Percentiles rank a stretch among this genome's conserved stretches.
These are phyloP conservation scores for Zaprionus inermis DNA, from an alignment of 1,140 invertebrate genomes.

Conservation along the genomic window DNA sequence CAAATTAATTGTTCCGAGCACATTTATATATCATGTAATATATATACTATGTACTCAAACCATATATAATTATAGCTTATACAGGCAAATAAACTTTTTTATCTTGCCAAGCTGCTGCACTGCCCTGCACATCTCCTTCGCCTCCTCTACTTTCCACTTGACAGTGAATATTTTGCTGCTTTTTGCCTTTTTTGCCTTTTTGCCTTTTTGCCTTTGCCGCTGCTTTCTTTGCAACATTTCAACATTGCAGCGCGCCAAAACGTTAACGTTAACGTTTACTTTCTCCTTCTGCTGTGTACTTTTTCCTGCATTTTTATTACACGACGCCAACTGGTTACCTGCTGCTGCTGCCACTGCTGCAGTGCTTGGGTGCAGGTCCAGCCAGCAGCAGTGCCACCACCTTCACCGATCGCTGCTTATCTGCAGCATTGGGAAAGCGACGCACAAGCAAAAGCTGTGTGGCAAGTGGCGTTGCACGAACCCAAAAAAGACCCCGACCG, in stretches of 20 bases:
- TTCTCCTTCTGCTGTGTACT: conserved; percentile 80
- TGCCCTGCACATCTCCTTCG: not conserved
- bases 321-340: conserved; percentile 61
- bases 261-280: conserved; percentile 75
- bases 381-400: conserved; percentile 46
- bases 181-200: conserved; percentile 37
- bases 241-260: conserved; percentile 55
- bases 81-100: not conserved
- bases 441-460: conserved; percentile 35
- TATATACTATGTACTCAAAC: conserved; percentile 19
- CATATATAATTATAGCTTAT: not conserved
- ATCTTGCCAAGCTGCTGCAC: conserved; percentile 27
- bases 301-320: conserved; percentile 74
- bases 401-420: conserved; percentile 76
- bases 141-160: conserved; percentile 6
- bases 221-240: conserved; percentile 81
- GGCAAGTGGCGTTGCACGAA: conserved; percentile 76
- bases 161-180: conserved; percentile 35
- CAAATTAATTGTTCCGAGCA: conserved; percentile 29
- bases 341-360: too few relatives aligned
- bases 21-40: conserved; percentile 20
- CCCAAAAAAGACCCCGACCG: conserved; percentile 8
- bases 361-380: conserved; percentile 68
- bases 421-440: conserved; percentile 65
- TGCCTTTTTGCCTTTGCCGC: conserved; percentile 39